Base-by-base conservation (phyloP, 2,888 invertebrate genomes). In the Stenotaenia linearis region DNA sequence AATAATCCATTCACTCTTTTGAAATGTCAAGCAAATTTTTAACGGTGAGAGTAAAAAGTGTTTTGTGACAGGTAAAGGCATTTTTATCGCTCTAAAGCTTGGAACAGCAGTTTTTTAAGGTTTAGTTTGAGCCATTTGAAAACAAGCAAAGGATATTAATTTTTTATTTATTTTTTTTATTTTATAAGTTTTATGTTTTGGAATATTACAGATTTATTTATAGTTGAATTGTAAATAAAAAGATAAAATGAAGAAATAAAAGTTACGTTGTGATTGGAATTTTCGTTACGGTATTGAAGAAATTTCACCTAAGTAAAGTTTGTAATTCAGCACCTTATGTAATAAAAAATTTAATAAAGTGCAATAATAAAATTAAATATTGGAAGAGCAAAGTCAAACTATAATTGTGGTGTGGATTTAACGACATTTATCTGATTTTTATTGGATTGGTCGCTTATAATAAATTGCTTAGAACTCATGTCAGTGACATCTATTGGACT, bases 31-130 rank as follows among this genome's bases (percentile, higher is more conserved):
- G 37, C 37, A 75, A 75, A 69, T 37, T 75, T 75, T 75, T 75
- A 75, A 75, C 37, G 75, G 75, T 37, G 75, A 75, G 75, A 75
- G 30, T 75, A 75, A 75, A 75, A 69, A 69, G 69, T 69, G 69
- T 69, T 69, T 69, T 69, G 69, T 69, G 69, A 69, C 69, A 69
- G 69, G 69, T 69, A 69, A 69, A 69, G 69, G 69, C 69, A 69
- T 69, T 69, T 69, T 69, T 69, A 69, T 69, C 69, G 69, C 25
- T 69, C 69, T 69, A 69, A 69, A 25, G 15, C 69, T 69, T 28
- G 15, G 25, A 23, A 69, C 23, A 23, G 28, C 69, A 69, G 25
- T 69, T 69, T 69, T 69, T 69, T 69, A 69, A 69, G 28, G 25
- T 28, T 69, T 12, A 69, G 28, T 69, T 69, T 69, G 25, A 69